Conservation (phyloP, 1,140 invertebrate genomes). For the Heliconius hewitsoni region DNA sequence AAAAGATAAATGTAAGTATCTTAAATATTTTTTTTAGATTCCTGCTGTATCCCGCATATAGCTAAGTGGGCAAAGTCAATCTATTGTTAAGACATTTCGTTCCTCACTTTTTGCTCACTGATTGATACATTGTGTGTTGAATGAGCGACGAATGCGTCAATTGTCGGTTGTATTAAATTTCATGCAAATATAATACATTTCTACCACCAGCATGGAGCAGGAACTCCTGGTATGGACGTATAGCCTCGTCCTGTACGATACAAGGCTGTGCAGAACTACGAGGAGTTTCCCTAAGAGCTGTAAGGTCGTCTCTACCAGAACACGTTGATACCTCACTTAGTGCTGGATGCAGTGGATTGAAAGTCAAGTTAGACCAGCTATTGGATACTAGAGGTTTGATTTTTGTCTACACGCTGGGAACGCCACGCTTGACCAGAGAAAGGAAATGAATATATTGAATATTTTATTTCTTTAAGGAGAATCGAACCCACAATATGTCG, state of each 20-base stretch:
- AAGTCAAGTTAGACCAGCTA: slow-evolving; percentile 84
- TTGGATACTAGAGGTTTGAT: slow-evolving; percentile 81
- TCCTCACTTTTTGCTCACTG: too few relatives aligned
- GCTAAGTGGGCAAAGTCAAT: too few relatives aligned
- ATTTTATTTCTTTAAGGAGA: too few relatives aligned
- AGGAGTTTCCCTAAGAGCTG: slow-evolving; percentile 73
- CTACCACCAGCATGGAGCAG: slow-evolving; percentile 28
- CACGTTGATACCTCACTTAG: slow-evolving; percentile 70
- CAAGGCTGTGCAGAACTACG: slow-evolving; percentile 85
- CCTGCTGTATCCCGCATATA: too few relatives aligned
- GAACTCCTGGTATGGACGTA: slow-evolving; percentile 51
- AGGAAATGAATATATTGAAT: too few relatives aligned
- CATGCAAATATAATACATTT: neutral
- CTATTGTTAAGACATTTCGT: too few relatives aligned
- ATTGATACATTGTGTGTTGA: too few relatives aligned
- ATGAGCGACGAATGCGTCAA: too few relatives aligned
- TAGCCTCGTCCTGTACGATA: slow-evolving; percentile 81
- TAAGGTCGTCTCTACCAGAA: slow-evolving; percentile 45
- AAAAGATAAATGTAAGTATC: slow-evolving; percentile 17
- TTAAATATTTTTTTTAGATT: too few relatives aligned
- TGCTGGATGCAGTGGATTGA: slow-evolving; percentile 83
- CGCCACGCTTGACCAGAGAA: too few relatives aligned
- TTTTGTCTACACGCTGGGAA: neutral
- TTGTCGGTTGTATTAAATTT: too few relatives aligned
- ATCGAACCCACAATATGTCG: too few relatives aligned